Conservation (phyloP, 1,140 invertebrate genomes). For the Eciton burchellii region DNA sequence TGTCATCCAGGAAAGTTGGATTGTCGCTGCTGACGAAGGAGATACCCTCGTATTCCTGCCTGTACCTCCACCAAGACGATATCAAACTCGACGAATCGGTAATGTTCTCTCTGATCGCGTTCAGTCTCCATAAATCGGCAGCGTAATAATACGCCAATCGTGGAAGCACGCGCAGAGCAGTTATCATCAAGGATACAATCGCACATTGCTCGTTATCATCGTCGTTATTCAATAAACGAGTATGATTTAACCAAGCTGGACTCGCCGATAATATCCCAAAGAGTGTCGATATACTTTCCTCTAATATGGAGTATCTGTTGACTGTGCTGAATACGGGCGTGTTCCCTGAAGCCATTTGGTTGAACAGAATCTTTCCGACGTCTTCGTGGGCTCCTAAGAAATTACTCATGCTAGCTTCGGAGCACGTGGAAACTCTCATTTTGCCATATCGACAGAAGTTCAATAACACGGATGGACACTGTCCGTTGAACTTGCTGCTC, state of each 20-base stretch:
- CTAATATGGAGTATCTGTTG: slow-evolving; percentile 85
- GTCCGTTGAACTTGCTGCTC: slow-evolving; percentile 85
- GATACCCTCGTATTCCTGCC: slow-evolving; percentile 76
- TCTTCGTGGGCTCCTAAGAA: slow-evolving; percentile 87
- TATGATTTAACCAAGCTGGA: slow-evolving; percentile 75
- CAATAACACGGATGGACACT: slow-evolving; percentile 85
- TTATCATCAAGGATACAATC: slow-evolving; percentile 79
- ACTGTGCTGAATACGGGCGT: slow-evolving; percentile 86
- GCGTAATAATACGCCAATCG: slow-evolving; percentile 87
- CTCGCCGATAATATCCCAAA: slow-evolving; percentile 80
- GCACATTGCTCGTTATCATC: slow-evolving; percentile 69
- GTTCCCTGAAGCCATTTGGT: slow-evolving; percentile 84
- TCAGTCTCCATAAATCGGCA: slow-evolving; percentile 87
- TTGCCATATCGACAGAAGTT: slow-evolving; percentile 86
- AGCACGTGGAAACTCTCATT: slow-evolving; percentile 86
- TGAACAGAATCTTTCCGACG: slow-evolving; percentile 85
- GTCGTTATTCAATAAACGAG: slow-evolving; percentile 69
- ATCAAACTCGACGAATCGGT: slow-evolving; percentile 76
- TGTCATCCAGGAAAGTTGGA: slow-evolving; percentile 85
- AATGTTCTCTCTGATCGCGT: slow-evolving; percentile 84
- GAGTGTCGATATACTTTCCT: slow-evolving; percentile 78
- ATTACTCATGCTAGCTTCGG: slow-evolving; percentile 85
- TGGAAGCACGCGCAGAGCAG: slow-evolving; percentile 78
- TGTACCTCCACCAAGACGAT: slow-evolving; percentile 83
- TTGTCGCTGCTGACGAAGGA: slow-evolving; percentile 50